Evolutionary conservation across 2,888 invertebrate genomes (phyloP).

Genomic region (Hemaris fuciformis): DNA sequence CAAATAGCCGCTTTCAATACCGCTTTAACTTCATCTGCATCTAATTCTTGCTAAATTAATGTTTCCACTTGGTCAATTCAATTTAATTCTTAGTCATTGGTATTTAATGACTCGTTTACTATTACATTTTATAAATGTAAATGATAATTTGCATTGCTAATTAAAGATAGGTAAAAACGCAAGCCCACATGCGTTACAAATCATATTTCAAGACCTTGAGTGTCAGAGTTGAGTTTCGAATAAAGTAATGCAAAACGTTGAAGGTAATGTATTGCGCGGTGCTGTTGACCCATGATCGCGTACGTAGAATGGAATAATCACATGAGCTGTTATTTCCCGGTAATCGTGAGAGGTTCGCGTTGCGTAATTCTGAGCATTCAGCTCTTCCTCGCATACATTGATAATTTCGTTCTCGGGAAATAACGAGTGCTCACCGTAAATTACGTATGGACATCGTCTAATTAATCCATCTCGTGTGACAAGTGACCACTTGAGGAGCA

Average conservation of each 20-base stretch:
- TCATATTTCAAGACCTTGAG: neutral
- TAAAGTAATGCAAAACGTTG: neutral
- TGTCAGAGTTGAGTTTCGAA: neutral
- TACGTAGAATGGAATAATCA: slow-evolving; percentile 52
- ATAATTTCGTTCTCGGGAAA: neutral
- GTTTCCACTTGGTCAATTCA: no score
- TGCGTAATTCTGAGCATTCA: slow-evolving; percentile 34
- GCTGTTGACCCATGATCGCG: slow-evolving; percentile 31
- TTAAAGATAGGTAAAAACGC: neutral
- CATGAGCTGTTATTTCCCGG: slow-evolving; percentile 45
- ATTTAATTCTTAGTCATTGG: no score
- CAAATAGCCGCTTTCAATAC: neutral
- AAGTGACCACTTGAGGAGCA: no score
- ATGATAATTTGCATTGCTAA: neutral
- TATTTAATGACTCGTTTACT: neutral
- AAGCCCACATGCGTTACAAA: neutral
- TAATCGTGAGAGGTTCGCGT: slow-evolving; percentile 38
- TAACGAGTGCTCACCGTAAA: neutral
- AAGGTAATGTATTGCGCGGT: slow-evolving; percentile 6
- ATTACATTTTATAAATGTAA: neutral
- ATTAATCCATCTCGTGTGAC: neutral
- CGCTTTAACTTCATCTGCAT: no score
- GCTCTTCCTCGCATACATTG: slow-evolving; percentile 18
- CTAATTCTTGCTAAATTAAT: neutral
- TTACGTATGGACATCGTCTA: neutral